Evolutionary conservation across 2,888 invertebrate genomes (phyloP), one percentile per base, ranked within the genome.

Genomic region (Schizotus pectinicornis): DNA sequence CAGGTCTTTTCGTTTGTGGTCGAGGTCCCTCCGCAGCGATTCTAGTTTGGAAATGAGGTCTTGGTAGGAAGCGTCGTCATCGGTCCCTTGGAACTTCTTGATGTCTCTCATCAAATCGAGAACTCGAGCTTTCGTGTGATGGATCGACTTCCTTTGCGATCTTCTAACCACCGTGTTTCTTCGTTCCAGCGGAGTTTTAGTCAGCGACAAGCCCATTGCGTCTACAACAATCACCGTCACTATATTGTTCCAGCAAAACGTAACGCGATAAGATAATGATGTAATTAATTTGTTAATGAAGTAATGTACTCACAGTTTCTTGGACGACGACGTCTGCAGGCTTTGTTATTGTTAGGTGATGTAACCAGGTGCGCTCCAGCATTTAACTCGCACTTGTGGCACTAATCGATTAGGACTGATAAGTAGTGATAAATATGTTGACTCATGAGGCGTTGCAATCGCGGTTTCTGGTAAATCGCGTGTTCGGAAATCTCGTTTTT

Each of bases 151-250:
- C 30, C 72, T 42, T 51, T 72, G 72, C 5, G 68, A 67, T 7
- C 72, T 57, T 36, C 69, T 50, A 1, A 63, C 61, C 0, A 71
- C 67, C 3, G 70, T 70, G 46, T 71, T 71, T 31, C 72, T 58
- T 36, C 70, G 43, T 53, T 72, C 71, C 33, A 72, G 36, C 6
- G 67, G 68, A 1, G 70, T 67, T 63, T 71, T 72, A 41, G 71
- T 66, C 5, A 41, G 37, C 0, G 52, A 32, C 9, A 54, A 41
- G 13, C 72, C 72, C 72, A 72, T 72, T 39, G 7, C 46, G 14
- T 32, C 7, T 11, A 42, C 32, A n/a, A 32, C 34, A 30, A n/a
- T n/a, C n/a, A n/a, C n/a, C 30, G 12, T 36, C 31, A 37, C 22
- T 22, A 3, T 22, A 22, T 22, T 22, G 46, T 33, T 46, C 45